A percentile compares a stretch with the other conserved stretches of the same genome.
phyloP scores from a whole-genome alignment of 2,113 vertebrate species.

The Capricornis sumatraensis region DNA sequence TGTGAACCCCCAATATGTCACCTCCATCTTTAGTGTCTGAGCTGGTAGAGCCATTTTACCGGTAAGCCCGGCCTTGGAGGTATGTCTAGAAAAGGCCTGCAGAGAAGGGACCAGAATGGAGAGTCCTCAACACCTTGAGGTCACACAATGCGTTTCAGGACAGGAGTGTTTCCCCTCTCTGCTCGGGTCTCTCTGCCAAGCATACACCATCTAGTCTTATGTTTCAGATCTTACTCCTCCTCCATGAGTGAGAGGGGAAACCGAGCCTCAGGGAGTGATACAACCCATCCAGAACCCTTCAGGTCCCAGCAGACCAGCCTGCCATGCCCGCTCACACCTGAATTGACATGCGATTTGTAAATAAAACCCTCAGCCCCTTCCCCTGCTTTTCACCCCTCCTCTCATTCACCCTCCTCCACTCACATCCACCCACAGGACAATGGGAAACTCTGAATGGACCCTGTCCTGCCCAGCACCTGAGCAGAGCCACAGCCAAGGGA shows the following conservation, averaged over 20 bases:
- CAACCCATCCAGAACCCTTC: background rate
- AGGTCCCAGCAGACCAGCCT: background rate
- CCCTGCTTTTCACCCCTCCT: no score
- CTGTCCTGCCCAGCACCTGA: background rate
- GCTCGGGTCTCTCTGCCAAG: background rate
- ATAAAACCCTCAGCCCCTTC: background rate
- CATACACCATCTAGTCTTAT: accelerated
- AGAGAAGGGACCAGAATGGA: background rate
- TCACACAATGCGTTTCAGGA: background rate
- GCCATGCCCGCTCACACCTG: no score
- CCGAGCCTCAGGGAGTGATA: background rate
- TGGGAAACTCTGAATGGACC: background rate
- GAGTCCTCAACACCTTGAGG: background rate
- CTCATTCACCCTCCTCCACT: background rate
- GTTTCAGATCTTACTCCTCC: background rate
- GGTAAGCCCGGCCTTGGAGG: accelerated
- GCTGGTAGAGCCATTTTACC: background rate
- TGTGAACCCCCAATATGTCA: background rate
- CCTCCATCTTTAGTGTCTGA: background rate
- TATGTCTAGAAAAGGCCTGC: background rate
- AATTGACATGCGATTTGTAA: background rate
- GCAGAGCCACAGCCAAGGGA: accelerated
- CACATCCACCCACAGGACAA: background rate
- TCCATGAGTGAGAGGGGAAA: background rate
- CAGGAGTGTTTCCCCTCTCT: no score